Conservation (phyloP, 2,797 vertebrate genomes). For the Pseudocheirus occidentalis region DNA sequence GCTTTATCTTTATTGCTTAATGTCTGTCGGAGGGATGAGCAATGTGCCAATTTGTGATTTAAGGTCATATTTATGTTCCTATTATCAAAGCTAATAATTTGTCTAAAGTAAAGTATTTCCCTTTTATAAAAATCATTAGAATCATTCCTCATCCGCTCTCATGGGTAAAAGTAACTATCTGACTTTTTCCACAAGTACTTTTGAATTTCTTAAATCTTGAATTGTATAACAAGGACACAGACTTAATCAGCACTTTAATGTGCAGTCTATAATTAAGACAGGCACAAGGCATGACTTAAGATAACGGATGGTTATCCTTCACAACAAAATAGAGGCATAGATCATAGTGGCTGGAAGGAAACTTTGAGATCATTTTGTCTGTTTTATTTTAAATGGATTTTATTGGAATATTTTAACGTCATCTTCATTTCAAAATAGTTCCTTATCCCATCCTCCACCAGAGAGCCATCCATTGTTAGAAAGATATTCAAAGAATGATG, state of each 20-base stretch:
- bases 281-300: background rate
- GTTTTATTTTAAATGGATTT: background rate
- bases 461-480: background rate
- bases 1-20: constrained; percentile 40
- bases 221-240: background rate
- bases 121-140: constrained; percentile 45
- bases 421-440: constrained; percentile 30
- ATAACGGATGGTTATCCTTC: constrained; percentile 1
- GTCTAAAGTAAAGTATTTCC: constrained; percentile 48
- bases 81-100: constrained; percentile 45
- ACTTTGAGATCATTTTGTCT: background rate
- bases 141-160: background rate
- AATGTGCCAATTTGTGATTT: constrained; percentile 40
- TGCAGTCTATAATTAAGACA: background rate
- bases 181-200: background rate
- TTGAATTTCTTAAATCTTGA: background rate
- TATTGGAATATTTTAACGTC: background rate
- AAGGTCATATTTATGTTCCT: constrained; percentile 6
- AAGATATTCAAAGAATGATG: background rate
- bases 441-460: constrained; percentile 24
- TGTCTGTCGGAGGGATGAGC: background rate
- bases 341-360: background rate
- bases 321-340: background rate
- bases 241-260: background rate
- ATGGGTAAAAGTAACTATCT: background rate